phyloP scores from a whole-genome alignment of 2,113 vertebrate genomes.

The Spea multiplicata region DNA sequence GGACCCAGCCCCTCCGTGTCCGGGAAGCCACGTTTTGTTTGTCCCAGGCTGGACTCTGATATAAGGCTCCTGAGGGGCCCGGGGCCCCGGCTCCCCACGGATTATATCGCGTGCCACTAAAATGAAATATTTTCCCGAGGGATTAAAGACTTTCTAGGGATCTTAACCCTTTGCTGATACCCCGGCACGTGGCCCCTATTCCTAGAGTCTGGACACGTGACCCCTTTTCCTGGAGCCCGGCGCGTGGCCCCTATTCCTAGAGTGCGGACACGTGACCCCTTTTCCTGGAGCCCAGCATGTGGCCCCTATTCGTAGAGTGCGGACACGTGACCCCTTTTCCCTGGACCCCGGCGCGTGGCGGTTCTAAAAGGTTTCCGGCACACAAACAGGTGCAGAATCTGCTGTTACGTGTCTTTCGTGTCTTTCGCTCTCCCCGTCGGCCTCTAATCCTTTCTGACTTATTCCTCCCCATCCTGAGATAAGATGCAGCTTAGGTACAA shows the following conservation, averaged over 20 bases:
- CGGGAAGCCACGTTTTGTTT: too few species aligned
- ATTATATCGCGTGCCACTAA: too few species aligned
- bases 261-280: not conserved
- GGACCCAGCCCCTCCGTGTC: too few species aligned
- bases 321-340: not conserved
- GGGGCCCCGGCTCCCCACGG: too few species aligned
- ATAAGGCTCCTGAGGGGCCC: too few species aligned
- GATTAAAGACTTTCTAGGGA: not conserved
- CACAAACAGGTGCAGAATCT: not conserved
- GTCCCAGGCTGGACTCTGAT: too few species aligned
- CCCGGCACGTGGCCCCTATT: not conserved
- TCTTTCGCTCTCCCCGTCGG: conserved; percentile 46
- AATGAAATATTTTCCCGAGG: not conserved
- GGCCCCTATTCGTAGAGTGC: not conserved
- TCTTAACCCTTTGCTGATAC: not conserved
- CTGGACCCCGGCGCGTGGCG: not conserved
- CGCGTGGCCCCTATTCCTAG: too few species aligned
- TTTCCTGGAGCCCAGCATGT: not conserved
- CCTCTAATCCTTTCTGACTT: conserved; percentile 72
- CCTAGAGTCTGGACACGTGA: not conserved
- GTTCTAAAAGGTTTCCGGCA: not conserved
- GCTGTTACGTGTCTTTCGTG: not conserved
- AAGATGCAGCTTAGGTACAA: conserved; percentile 69
- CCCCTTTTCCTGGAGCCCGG: not conserved
- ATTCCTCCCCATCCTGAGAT: conserved; percentile 60